Evolutionary conservation across 2,113 vertebrate genomes (phyloP), one percentile per base, ranked within the genome.

Genomic region (Lampris incognitus): DNA sequence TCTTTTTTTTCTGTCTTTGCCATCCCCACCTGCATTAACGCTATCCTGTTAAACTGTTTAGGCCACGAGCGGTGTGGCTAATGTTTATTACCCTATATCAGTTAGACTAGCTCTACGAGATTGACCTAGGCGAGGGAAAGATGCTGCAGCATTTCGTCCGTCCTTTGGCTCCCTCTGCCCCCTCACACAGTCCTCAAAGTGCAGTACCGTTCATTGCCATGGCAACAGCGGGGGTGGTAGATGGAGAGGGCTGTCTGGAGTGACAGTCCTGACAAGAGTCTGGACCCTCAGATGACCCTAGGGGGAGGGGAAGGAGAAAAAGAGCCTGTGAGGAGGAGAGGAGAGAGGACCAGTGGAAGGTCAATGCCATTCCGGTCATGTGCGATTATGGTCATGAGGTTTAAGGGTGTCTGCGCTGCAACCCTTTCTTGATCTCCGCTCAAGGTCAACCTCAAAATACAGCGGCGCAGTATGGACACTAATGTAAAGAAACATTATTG

Each of bases 241-340:
- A 92, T 91, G 86, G 86, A 91, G 90, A 92, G 88, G 88, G 89
- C 88, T 84, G 91, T 92, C 88, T 89, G 79, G 90, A 92, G 92
- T 93, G 92, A 93, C 90, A 92, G 88, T 84, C 89, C 89, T 93
- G 92, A 92, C 91, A 93, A 90, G 91, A 92, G 89, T 90, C 92
- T 91, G 88, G 91, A 92, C 89, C 92, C 89, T 91, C 76, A 81
- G 81, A 89, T 90, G 91, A 92, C 91, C 91, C 89, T 82, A 84
- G 76, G 78, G 85, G 80, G 75, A 42, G 68, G 78, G 80, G 81
- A 54, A 70, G 69, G 69, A 59, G 58, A 56, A 49, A 24, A 24
- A 54, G 64, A 69, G 74, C 69, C 63, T 76, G 80, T 37, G 75
- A 66, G 63, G 80, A 67, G 74, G 80, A 72, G 37, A 66, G 65